phyloP scores from a whole-genome alignment of 2,797 vertebrate species.

The Myotis findleyi region DNA sequence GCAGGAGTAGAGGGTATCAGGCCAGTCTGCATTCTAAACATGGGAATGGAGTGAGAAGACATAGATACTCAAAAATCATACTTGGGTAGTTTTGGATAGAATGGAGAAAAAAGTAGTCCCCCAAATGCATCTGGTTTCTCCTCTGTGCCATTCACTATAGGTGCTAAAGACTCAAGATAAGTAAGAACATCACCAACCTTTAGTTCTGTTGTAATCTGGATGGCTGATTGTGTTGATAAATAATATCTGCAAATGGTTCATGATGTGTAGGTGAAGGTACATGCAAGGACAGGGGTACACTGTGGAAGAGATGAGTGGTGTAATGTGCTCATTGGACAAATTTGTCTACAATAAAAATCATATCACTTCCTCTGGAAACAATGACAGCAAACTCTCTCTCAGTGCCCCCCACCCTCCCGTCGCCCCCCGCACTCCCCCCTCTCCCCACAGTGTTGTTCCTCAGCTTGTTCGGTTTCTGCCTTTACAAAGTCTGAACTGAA shows the following conservation, averaged over 20 bases:
- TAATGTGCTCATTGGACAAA: background rate
- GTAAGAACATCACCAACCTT: background rate
- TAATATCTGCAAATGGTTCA: background rate
- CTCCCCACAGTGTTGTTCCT: background rate
- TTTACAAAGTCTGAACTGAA: background rate
- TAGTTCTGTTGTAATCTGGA: background rate
- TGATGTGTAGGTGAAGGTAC: background rate
- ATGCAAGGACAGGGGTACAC: background rate
- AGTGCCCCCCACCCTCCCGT: rapidly evolving
- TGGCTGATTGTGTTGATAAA: background rate
- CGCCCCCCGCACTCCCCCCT: rapidly evolving
- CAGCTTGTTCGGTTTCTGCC: background rate
- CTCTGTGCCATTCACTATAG: background rate
- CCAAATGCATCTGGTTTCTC: background rate
- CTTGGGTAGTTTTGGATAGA: background rate
- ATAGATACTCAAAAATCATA: background rate
- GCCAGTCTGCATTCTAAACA: background rate
- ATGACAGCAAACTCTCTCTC: background rate
- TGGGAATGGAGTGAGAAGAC: background rate
- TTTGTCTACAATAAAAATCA: background rate
- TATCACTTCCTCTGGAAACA: background rate
- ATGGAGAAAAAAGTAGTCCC: background rate
- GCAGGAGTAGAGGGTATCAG: background rate
- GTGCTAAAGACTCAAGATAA: background rate
- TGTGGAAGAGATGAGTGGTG: background rate